These are phyloP conservation scores for Heterotilapia buettikoferi DNA, from an alignment of 2,113 vertebrate species.

Conservation along the genomic window DNA sequence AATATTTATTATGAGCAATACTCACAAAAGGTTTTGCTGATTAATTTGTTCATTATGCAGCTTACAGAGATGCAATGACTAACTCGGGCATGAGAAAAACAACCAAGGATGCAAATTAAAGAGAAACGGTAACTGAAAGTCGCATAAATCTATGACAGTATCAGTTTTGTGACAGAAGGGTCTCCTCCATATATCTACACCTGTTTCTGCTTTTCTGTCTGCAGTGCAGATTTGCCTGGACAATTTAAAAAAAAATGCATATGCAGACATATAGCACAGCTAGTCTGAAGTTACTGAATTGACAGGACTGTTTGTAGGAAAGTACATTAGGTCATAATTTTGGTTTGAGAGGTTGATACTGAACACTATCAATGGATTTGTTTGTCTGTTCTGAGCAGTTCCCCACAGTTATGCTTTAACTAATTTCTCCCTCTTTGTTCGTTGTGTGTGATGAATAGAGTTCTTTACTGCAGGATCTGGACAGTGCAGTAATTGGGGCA, in stretches of 20 bases:
- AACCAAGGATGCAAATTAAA: not conserved
- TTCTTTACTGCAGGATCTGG: not conserved
- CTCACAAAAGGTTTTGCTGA: not conserved
- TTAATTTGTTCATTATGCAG: not conserved
- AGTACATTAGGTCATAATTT: not conserved
- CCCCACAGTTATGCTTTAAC: not conserved
- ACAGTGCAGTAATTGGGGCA: slow-evolving; percentile 55
- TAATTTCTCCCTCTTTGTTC: slow-evolving; percentile 21
- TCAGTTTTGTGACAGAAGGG: not conserved
- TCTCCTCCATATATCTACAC: not conserved
- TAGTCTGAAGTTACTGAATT: not conserved
- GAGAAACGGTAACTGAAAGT: not conserved
- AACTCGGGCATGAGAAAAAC: not conserved
- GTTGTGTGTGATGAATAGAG: slow-evolving; percentile 35
- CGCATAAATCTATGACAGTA: not conserved
- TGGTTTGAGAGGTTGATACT: not conserved
- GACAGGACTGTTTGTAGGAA: not conserved
- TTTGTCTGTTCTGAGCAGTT: not conserved
- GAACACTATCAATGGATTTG: not conserved
- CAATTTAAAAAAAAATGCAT: not conserved
- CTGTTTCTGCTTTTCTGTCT: not conserved
- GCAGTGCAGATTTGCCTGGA: not conserved
- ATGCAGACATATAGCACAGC: not conserved
- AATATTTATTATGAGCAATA: not conserved
- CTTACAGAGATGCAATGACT: not conserved